A percentile compares a stretch with the other conserved stretches of the same genome.
phyloP scores from a whole-genome alignment of 2,797 vertebrate species.

The Smutsia temminckii region DNA sequence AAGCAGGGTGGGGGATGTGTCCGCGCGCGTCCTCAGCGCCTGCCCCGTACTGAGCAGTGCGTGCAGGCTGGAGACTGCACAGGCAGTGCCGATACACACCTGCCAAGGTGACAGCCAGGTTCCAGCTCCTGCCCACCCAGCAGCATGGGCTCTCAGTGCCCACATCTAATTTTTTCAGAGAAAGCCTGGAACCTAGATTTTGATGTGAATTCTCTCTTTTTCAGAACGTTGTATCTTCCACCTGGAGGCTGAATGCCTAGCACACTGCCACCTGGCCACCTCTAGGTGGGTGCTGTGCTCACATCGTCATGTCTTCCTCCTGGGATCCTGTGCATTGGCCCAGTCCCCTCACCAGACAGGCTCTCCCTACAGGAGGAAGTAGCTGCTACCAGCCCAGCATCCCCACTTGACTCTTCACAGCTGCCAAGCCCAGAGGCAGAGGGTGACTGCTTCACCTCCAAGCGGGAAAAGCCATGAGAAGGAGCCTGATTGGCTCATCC shows the following conservation, averaged over 20 bases:
- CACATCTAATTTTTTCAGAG: background rate
- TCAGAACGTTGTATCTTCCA: background rate
- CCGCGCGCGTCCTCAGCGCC: background rate
- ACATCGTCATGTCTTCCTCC: background rate
- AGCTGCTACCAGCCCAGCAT: background rate
- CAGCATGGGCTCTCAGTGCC: background rate
- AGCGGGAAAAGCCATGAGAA: background rate
- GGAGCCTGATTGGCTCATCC: background rate
- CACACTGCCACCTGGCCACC: background rate
- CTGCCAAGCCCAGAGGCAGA: background rate
- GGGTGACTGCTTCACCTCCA: background rate
- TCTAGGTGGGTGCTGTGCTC: background rate
- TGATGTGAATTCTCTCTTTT: background rate
- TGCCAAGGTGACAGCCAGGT: background rate
- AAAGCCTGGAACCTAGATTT: background rate
- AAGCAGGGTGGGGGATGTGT: background rate
- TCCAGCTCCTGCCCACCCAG: background rate
- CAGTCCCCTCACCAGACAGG: too few species aligned
- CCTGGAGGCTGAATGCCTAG: background rate
- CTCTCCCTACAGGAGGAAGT: background rate
- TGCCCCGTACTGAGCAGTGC: fast-evolving
- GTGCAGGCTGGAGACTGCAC: background rate
- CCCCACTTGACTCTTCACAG: background rate
- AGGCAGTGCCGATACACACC: too few species aligned
- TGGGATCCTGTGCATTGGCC: background rate